Percentiles rank a stretch among this genome's conserved stretches.
Conservation (phyloP, 2,797 vertebrate species). For the Eospalax fontanierii region DNA sequence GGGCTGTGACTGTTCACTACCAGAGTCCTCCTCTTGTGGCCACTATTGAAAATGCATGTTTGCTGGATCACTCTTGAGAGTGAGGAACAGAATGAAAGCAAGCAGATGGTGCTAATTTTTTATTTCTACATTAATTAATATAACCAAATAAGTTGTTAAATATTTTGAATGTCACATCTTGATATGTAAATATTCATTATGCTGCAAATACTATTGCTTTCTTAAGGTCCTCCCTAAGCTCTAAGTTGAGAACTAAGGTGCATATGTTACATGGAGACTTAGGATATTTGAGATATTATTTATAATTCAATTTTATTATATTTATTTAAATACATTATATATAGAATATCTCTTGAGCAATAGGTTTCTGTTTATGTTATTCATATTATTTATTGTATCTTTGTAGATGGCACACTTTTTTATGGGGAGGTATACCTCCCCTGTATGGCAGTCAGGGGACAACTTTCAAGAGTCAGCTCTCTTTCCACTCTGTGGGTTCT, state of each 20-base stretch:
- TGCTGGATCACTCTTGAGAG: conserved; percentile 20
- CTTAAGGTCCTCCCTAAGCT: conserved; percentile 60
- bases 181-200: conserved; percentile 73
- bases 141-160: conserved; percentile 65
- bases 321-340: conserved; percentile 28
- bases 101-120: conserved; percentile 68
- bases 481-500: not conserved
- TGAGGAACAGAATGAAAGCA: conserved; percentile 46
- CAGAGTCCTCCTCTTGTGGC: not conserved
- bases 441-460: not conserved
- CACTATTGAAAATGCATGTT: not conserved
- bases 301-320: conserved; percentile 37
- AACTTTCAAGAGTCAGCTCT: not conserved
- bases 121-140: conserved; percentile 61
- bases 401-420: not conserved
- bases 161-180: conserved; percentile 61
- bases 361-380: not conserved
- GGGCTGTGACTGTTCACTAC: not conserved
- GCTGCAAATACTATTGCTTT: conserved; percentile 60
- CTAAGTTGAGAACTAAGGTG: conserved; percentile 42
- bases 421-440: not conserved
- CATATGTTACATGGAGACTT: conserved; percentile 39
- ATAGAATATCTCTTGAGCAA: conserved; percentile 32
- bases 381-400: not conserved
- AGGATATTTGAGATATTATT: conserved; percentile 54